A percentile compares a stretch with the other conserved stretches of the same genome.
phyloP scores from a whole-genome alignment of 2,797 vertebrate genomes.

The Poeciliopsis presidionis region DNA sequence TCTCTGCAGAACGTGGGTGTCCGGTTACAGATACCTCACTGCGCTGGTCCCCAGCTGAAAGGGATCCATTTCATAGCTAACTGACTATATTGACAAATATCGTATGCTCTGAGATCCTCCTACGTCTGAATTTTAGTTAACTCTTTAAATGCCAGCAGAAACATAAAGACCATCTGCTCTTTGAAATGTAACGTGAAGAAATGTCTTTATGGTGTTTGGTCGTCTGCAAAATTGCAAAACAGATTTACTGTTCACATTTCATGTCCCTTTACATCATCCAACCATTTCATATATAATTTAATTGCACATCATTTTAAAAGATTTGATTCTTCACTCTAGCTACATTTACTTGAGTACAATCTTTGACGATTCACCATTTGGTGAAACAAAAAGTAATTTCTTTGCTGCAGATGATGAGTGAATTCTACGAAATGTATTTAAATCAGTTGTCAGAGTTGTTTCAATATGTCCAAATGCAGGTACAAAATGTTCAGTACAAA shows the following conservation, averaged over 20 bases:
- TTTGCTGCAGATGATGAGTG: neutral
- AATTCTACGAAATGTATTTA: neutral
- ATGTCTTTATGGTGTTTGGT: neutral
- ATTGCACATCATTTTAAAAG: neutral
- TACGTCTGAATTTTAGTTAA: constrained; percentile 43
- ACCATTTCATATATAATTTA: neutral
- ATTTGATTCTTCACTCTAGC: neutral
- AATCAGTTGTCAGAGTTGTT: neutral
- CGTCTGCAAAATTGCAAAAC: neutral
- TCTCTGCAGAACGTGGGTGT: constrained; percentile 58
- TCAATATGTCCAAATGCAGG: neutral
- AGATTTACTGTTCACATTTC: neutral
- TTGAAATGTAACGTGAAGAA: neutral
- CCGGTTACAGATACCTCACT: constrained; percentile 67
- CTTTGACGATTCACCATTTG: neutral
- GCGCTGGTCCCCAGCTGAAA: constrained; percentile 60
- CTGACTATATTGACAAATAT: constrained; percentile 78
- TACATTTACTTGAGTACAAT: neutral
- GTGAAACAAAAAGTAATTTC: neutral
- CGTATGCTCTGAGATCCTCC: constrained; percentile 63
- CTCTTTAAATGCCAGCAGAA: constrained; percentile 37
- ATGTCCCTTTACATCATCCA: neutral
- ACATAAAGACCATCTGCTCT: neutral
- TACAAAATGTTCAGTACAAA: neutral
- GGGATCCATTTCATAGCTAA: constrained; percentile 77